Base-by-base conservation (phyloP, 2,797 vertebrate genomes). In the Fistularia tabacaria region DNA sequence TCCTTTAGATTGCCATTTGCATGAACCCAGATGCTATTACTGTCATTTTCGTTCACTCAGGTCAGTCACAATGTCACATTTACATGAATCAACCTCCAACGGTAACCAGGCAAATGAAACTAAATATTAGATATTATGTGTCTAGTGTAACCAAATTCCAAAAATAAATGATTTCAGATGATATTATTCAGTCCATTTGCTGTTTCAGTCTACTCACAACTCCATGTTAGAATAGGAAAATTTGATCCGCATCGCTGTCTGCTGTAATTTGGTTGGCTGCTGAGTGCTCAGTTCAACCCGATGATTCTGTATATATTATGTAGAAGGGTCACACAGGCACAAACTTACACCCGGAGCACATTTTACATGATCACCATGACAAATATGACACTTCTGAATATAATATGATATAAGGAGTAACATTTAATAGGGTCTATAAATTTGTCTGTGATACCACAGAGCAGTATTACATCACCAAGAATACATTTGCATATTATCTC, bases 101-200 rank as follows among this genome's bases (percentile, higher is more conserved):
- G 43, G 46, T 51, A 50, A 47, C 56, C 62, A 70, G 74, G 79
- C 64, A 73, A 78, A 80, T 80, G 63, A 68, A 74, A 68, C 54
- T 38, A 40, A 43, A 67, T 61, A 50, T 63, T 41, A 57, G 57
- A 73, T 64, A 69, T 66, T 64, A 73, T 71, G 55, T 62, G 73
- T 70, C 52, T 69, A 50, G 70, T 69, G 54, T 54, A 54, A 76
- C 62, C 73, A 54, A 69, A 70, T 70, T 65, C 58, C 62, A 63
- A 52, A 68, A 67, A 77, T 85, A 78, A 85, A 82, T 77, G 83
- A 84, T 81, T 69, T 73, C 67, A 71, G 60, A 64, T 65, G 38
- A 75, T 75, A 79, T 86, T 87, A 85, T 78, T 71, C 75, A 81
- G 74, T 56, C 80, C 77, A 83, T 90, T 88, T 87, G 79, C 74